phyloP scores from a whole-genome alignment of 2,797 vertebrate genomes.

The Falco biarmicus region DNA sequence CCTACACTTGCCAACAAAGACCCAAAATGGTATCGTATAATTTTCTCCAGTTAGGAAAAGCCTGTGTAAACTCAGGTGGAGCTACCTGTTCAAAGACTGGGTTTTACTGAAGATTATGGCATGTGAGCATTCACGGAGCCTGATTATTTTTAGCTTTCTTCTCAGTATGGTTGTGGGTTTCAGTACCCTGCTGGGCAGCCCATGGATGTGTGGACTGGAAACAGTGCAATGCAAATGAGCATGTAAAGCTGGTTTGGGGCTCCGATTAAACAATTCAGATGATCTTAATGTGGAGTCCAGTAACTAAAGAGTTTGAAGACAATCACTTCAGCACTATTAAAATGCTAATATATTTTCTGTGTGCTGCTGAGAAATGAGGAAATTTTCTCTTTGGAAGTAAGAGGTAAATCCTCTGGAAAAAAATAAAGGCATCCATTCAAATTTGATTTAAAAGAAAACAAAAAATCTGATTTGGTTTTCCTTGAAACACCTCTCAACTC shows the following conservation, averaged over 20 bases:
- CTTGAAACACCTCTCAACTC: background rate
- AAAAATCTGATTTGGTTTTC: background rate
- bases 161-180: background rate
- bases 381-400: background rate
- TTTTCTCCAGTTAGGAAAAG: background rate
- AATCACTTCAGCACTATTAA: background rate
- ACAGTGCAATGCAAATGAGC: background rate
- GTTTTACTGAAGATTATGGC: background rate
- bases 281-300: background rate
- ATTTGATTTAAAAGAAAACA: background rate
- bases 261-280: background rate
- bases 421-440: background rate
- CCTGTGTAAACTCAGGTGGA: background rate
- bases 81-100: background rate
- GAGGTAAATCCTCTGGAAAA: background rate
- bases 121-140: background rate
- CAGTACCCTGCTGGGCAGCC: background rate
- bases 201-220: background rate
- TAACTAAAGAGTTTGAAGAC: background rate
- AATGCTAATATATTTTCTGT: background rate
- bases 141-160: background rate
- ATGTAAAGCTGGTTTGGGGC: background rate
- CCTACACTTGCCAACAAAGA: background rate
- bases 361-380: background rate
- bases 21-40: rapidly evolving